A percentile compares a stretch with the other conserved stretches of the same genome.
These are phyloP conservation scores for Patella ulyssiponensis DNA, from an alignment of 2,888 invertebrate species.

Conservation along the genomic window DNA sequence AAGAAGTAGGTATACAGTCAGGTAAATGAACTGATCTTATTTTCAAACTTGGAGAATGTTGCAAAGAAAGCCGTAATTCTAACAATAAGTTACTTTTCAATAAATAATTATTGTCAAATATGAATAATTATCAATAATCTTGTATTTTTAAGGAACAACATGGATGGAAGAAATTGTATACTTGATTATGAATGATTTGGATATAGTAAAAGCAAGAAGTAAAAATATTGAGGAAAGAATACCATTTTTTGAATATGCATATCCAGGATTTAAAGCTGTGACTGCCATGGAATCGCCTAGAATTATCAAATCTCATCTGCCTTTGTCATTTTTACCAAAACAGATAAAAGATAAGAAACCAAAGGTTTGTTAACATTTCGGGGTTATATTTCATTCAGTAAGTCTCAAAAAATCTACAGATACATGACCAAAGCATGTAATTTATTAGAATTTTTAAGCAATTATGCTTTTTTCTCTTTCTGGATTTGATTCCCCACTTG, in stretches of 20 bases:
- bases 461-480: not conserved
- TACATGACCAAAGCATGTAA: not conserved
- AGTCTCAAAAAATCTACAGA: not conserved
- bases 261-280: constrained; percentile 52
- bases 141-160: constrained; percentile 78
- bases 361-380: constrained; percentile 47
- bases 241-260: constrained; percentile 80
- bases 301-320: constrained; percentile 67
- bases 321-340: constrained; percentile 60
- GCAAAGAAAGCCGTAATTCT: too few species aligned
- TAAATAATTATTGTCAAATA: too few species aligned
- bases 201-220: constrained; percentile 80
- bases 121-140: too few species aligned
- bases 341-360: constrained; percentile 65
- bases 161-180: constrained; percentile 96
- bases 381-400: too few species aligned
- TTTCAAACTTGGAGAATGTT: too few species aligned
- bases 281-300: constrained; percentile 64
- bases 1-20: too few species aligned
- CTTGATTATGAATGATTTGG: constrained; percentile 86
- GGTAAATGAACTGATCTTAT: too few species aligned
- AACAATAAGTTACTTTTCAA: too few species aligned
- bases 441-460: constrained; percentile 15
- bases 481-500: not conserved
- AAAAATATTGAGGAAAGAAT: constrained; percentile 79